Percentiles rank a stretch among this genome's conserved stretches.
Conservation (phyloP, 2,888 invertebrate genomes). For the Rambutsinella grinnellia region DNA sequence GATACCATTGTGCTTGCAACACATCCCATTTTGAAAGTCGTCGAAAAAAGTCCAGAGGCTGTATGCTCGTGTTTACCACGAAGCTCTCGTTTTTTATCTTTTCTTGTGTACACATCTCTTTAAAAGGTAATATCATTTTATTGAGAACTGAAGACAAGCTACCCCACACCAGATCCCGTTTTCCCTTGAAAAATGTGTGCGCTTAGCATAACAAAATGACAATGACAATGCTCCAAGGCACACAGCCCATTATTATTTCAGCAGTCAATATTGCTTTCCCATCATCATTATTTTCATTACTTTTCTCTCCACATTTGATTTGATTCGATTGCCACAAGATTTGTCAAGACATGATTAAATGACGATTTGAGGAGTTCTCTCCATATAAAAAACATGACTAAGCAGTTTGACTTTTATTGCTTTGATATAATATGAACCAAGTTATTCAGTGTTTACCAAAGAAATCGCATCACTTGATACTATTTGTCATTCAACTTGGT, state of each 20-base stretch:
- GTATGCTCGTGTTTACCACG: not conserved
- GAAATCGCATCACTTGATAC: too few relatives aligned
- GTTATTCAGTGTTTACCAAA: too few relatives aligned
- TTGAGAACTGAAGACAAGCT: not conserved
- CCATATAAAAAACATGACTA: not conserved
- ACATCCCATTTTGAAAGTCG: too few relatives aligned
- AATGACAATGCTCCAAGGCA: slow-evolving; percentile 41
- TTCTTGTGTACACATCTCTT: slow-evolving; percentile 34
- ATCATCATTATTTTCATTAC: slow-evolving; percentile 31
- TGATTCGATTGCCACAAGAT: slow-evolving; percentile 52
- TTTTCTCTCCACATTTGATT: slow-evolving; percentile 38
- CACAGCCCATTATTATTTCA: slow-evolving; percentile 41
- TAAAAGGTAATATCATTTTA: slow-evolving; percentile 38
- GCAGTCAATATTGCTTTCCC: slow-evolving; percentile 52
- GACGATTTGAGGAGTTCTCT: not conserved
- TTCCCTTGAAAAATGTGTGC: too few relatives aligned
- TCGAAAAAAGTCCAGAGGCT: too few relatives aligned
- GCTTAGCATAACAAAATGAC: slow-evolving; percentile 8
- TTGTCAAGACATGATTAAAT: slow-evolving; percentile 46
- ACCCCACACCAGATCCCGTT: too few relatives aligned
- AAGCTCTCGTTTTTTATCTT: slow-evolving; percentile 3
- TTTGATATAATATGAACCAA: too few relatives aligned
- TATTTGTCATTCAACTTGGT: too few relatives aligned
- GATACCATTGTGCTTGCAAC: too few relatives aligned
- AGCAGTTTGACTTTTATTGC: too few relatives aligned